Evolutionary conservation across 2,797 vertebrate species (phyloP).

Genomic region (Glossophaga mutica): DNA sequence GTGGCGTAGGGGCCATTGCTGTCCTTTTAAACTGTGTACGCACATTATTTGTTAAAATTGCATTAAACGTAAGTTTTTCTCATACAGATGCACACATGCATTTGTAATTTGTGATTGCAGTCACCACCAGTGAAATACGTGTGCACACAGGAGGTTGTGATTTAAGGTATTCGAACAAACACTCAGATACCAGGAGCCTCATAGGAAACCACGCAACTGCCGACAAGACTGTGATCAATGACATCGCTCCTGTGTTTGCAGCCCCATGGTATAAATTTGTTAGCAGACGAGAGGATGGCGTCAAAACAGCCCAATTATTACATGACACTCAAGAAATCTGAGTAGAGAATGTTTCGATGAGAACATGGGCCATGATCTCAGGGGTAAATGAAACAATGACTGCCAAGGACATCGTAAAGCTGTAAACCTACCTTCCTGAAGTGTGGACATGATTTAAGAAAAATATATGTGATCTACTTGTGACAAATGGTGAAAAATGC

Average conservation of each 20-base stretch:
- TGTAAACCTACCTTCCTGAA: background rate
- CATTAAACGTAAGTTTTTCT: slow-evolving; percentile 5
- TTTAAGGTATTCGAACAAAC: slow-evolving; percentile 29
- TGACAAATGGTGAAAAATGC: slow-evolving; percentile 9
- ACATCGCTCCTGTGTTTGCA: background rate
- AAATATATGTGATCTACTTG: background rate
- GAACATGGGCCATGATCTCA: background rate
- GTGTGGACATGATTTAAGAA: background rate
- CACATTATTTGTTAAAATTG: slow-evolving; percentile 32
- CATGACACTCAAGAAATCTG: background rate
- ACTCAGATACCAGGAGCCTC: background rate
- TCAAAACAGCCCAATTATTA: background rate
- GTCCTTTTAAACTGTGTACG: background rate
- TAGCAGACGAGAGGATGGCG: background rate
- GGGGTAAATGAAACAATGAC: slow-evolving; percentile 33
- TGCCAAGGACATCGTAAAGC: background rate
- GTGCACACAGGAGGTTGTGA: background rate
- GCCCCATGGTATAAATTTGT: slow-evolving; percentile 18
- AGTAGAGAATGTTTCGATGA: background rate
- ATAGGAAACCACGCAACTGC: background rate
- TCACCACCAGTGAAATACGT: background rate
- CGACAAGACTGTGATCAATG: slow-evolving; percentile 27
- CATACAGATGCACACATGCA: background rate
- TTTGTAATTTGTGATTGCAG: slow-evolving; percentile 30
- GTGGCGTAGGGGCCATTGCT: background rate